phyloP scores from a whole-genome alignment of 2,113 vertebrate species.

The Oncorhynchus gorbuscha region DNA sequence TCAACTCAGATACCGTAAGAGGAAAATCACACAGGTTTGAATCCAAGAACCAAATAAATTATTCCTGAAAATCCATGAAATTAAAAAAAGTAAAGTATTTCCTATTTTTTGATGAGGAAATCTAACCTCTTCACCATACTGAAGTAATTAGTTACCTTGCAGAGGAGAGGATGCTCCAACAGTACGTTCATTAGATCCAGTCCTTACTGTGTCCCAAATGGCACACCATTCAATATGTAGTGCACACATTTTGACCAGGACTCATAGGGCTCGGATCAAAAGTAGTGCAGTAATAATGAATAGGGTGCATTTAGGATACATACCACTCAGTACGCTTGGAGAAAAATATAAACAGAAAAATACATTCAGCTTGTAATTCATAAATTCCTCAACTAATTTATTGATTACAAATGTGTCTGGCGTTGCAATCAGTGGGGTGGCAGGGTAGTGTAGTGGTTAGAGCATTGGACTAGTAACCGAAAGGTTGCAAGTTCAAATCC shows the following conservation, averaged over 20 bases:
- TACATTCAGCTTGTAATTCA: constrained; percentile 51
- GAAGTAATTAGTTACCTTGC: constrained; percentile 74
- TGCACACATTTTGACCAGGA: too few species aligned
- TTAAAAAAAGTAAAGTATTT: constrained; percentile 47
- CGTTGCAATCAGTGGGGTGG: constrained; percentile 45
- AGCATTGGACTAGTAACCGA: too few species aligned
- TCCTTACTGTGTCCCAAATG: too few species aligned
- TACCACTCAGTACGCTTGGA: constrained; percentile 37
- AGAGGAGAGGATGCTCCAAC: constrained; percentile 58
- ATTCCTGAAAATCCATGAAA: constrained; percentile 62
- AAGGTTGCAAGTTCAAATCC: too few species aligned
- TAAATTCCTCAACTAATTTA: constrained; percentile 47
- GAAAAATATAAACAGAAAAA: constrained; percentile 23
- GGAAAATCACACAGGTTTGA: constrained; percentile 54
- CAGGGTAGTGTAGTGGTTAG: too few species aligned
- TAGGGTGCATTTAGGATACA: too few species aligned
- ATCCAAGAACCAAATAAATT: constrained; percentile 56
- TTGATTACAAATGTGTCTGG: constrained; percentile 50
- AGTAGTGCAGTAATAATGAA: too few species aligned
- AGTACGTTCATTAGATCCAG: constrained; percentile 60
- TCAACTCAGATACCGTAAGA: constrained; percentile 24
- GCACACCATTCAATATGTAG: too few species aligned
- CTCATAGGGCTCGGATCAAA: too few species aligned
- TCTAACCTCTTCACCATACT: constrained; percentile 64
- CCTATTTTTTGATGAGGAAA: constrained; percentile 73